A percentile compares a stretch with the other conserved stretches of the same genome.
phyloP scores from a whole-genome alignment of 2,888 invertebrate species.

The Parapristionchus giblindavisi region DNA sequence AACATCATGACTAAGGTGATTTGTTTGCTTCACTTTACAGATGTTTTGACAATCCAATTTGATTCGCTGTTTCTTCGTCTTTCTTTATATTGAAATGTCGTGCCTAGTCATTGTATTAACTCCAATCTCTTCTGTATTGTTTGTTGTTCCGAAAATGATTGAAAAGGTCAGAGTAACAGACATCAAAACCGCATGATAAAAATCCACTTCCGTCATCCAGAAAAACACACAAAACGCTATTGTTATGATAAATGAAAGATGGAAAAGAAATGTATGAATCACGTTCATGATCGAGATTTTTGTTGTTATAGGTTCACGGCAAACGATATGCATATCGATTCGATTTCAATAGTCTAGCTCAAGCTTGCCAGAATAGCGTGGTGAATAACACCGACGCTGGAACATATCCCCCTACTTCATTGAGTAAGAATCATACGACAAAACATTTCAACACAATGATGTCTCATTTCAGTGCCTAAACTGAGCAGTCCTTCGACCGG shows the following conservation, averaged over 20 bases:
- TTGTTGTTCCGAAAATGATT: too few relatives aligned
- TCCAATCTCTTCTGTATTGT: too few relatives aligned
- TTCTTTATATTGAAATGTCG: background rate
- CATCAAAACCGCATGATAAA: too few relatives aligned
- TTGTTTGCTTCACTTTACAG: background rate
- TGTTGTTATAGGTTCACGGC: conserved; percentile 79
- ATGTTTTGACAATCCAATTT: background rate
- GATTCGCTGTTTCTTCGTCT: background rate
- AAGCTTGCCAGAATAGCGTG: conserved; percentile 57
- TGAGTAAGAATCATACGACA: conserved; percentile 14
- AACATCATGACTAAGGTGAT: conserved; percentile 89
- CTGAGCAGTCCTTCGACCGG: background rate
- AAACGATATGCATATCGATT: conserved; percentile 95
- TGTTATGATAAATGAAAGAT: background rate
- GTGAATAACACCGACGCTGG: conserved; percentile 4
- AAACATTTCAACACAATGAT: too few relatives aligned
- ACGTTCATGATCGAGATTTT: background rate
- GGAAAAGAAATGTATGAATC: background rate
- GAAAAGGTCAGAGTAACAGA: too few relatives aligned
- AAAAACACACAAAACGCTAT: background rate
- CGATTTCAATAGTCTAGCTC: conserved; percentile 77
- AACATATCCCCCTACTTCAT: conserved; percentile 1
- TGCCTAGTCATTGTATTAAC: too few relatives aligned
- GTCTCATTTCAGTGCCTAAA: conserved; percentile 25
- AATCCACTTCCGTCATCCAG: background rate